phyloP scores from a whole-genome alignment of 2,797 vertebrate species.

The Anguilla marmorata region DNA sequence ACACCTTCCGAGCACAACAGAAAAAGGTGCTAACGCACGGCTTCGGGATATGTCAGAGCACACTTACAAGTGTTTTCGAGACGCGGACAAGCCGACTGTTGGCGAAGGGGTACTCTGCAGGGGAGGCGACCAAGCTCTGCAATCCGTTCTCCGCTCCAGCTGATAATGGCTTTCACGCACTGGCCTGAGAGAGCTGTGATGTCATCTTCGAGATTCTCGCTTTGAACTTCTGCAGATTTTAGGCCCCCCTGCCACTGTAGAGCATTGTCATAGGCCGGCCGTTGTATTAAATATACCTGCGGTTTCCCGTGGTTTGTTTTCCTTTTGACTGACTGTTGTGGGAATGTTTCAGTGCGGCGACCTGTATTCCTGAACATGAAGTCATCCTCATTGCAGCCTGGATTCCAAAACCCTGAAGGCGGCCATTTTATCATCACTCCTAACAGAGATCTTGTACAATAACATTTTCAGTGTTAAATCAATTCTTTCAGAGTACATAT shows the following conservation, averaged over 20 bases:
- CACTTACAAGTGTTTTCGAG: conserved; percentile 77
- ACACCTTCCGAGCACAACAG: conserved; percentile 71
- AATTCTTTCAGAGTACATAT: no score
- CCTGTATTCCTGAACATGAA: not conserved
- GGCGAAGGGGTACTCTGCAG: conserved; percentile 58
- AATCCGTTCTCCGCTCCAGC: not conserved
- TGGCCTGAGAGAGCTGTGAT: not conserved
- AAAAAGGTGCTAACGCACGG: conserved; percentile 89
- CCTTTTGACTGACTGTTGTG: not conserved
- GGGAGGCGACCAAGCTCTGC: conserved; percentile 38
- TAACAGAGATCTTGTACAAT: not conserved
- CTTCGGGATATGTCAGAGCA: conserved; percentile 90
- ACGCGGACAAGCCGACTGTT: conserved; percentile 73
- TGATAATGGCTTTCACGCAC: not conserved
- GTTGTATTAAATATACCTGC: not conserved
- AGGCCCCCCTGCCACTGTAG: not conserved
- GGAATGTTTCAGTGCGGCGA: not conserved
- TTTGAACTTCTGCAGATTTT: not conserved
- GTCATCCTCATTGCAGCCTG: not conserved
- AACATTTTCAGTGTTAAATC: not conserved
- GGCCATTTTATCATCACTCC: not conserved
- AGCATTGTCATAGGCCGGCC: not conserved
- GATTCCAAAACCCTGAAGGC: not conserved
- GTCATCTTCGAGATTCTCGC: not conserved
- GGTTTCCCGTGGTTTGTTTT: not conserved